phyloP scores from a whole-genome alignment of 2,888 invertebrate genomes.

The Conistra vaccinii region DNA sequence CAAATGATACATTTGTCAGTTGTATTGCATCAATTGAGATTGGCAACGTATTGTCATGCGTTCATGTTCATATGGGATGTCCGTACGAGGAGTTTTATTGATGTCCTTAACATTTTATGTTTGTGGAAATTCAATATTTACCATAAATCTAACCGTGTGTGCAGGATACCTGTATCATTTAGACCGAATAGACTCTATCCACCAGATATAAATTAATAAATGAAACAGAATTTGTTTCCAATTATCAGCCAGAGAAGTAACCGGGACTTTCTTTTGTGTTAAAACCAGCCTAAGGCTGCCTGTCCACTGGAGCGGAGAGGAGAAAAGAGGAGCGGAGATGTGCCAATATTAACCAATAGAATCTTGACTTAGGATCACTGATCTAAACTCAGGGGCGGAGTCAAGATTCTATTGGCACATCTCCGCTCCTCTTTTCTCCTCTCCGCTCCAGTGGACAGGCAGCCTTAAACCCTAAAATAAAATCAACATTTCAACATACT shows the following conservation, averaged over 20 bases:
- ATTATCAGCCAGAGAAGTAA: neutral
- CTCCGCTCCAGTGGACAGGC: too few species aligned
- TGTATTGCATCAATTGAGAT: slow-evolving; percentile 58
- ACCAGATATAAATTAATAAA: neutral
- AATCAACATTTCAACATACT: neutral
- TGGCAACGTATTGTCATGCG: slow-evolving; percentile 38
- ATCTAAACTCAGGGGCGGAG: too few species aligned
- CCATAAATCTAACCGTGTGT: neutral
- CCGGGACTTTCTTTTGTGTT: neutral
- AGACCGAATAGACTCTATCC: neutral
- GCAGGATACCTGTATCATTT: neutral
- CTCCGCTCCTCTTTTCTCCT: too few species aligned
- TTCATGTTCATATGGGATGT: slow-evolving; percentile 4
- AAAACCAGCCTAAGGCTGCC: neutral
- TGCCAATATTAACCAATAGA: too few species aligned
- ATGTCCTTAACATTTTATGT: neutral
- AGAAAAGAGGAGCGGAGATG: too few species aligned
- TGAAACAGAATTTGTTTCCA: neutral
- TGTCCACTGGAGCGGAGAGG: too few species aligned
- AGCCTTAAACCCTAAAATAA: too few species aligned
- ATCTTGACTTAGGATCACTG: too few species aligned
- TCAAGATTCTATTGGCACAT: too few species aligned
- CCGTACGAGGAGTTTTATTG: neutral
- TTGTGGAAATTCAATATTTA: neutral
- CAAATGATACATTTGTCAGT: slow-evolving; percentile 22